Evolutionary conservation across 2,113 vertebrate species (phyloP), one percentile per base, ranked within the genome.

Genomic region (Labeo rohita): DNA sequence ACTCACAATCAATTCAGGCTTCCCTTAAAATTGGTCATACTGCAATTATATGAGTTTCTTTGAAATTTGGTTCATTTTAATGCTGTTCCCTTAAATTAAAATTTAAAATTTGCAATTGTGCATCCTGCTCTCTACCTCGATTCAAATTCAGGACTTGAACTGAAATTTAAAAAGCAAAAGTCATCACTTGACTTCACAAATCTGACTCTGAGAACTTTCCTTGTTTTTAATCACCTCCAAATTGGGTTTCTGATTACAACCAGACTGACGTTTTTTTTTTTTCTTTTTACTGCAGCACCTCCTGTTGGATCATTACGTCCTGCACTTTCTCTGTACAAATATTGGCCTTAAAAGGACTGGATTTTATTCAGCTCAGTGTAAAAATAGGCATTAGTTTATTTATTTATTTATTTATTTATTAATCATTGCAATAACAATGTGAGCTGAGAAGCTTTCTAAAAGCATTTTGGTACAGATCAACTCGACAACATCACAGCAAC

Each of bases 351-450:
- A 70, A 83, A 54, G 63, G 80, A 18, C 28, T 83, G 63, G 28
- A 52, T 36, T 66, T 63, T 3, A 59, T 23, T 50, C 28, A n/a
- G 65, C 23, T 36, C 21, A 49, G 79, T 49, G 11, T 81, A 81
- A 49, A 81, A 65, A 66, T 80, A 80, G 78, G 43, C 13, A 65
- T 3, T 28, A n/a, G 12, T 49, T 47, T 45, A 45, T 63, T 80
- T 65, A 47, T 63, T 47, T 45, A 45, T 63, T 80, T 65, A 47
- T 63, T 45, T 80, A 80, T 65, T 80, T 80, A 80, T 61, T 45
- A 63, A 80, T 80, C 78, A 49, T 16, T 10, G 78, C 21, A 80
- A 80, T 80, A 65, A 80, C 78, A 80, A 49, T 65, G 59, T 49
- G 11, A 65, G 79, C 43, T 28, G 59, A 59, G 49, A 16, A 49